A percentile compares a stretch with the other conserved stretches of the same genome.
Conservation (phyloP, 2,113 vertebrate species). For the Motacilla alba region DNA sequence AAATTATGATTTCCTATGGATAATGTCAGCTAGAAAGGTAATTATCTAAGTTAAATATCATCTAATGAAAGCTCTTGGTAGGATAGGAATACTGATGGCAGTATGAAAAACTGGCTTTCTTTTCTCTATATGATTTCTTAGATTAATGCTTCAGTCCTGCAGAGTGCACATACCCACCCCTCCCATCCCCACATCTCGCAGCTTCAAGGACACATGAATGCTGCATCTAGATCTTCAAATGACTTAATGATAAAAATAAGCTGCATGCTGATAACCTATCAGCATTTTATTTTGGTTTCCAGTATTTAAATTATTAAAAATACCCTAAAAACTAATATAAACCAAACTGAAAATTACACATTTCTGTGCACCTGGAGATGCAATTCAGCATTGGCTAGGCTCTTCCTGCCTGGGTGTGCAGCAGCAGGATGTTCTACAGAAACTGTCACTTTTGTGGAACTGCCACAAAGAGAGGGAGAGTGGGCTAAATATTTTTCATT, state of each 20-base stretch:
- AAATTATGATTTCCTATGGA: not conserved
- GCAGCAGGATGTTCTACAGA: not conserved
- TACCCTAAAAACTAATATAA: not conserved
- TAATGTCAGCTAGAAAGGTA: not conserved
- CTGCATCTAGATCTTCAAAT: not conserved
- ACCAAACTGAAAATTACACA: not conserved
- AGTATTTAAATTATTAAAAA: not conserved
- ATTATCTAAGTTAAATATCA: constrained; percentile 4
- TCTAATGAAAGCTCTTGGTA: not conserved
- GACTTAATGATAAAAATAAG: not conserved
- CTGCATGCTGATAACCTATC: not conserved
- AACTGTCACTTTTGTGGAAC: not conserved
- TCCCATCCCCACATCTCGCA: not conserved
- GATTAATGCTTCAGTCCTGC: not conserved
- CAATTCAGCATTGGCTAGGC: not conserved
- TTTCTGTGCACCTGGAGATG: not conserved
- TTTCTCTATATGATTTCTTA: not conserved
- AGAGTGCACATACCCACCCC: not conserved
- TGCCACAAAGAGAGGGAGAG: not conserved
- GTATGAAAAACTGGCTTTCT: not conserved
- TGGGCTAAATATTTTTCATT: not conserved
- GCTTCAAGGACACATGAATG: not conserved
- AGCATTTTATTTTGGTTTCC: not conserved
- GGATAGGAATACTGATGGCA: not conserved
- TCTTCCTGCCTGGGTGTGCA: not conserved